phyloP scores from a whole-genome alignment of 1,140 invertebrate genomes.

The Akabosia matsudoensis region DNA sequence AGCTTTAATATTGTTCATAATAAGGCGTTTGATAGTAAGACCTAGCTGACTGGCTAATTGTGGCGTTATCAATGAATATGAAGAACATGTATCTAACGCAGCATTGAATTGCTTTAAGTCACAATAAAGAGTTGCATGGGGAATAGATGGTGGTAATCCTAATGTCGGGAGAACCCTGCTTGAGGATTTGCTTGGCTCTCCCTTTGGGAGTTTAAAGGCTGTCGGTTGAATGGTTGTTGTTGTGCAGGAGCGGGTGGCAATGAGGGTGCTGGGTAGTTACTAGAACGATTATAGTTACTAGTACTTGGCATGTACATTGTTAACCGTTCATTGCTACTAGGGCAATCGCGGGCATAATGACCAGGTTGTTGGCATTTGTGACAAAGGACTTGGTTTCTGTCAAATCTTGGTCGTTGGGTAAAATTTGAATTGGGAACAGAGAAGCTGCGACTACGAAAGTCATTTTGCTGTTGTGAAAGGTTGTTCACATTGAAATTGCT shows the following conservation, averaged over 20 bases:
- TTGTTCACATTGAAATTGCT: background rate
- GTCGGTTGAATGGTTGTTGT: background rate
- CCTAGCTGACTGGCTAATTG: background rate
- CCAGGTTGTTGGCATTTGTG: background rate
- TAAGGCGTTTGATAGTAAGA: background rate
- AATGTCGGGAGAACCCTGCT: background rate
- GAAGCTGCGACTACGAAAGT: background rate
- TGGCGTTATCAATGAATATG: background rate
- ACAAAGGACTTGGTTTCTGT: background rate
- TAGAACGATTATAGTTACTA: background rate
- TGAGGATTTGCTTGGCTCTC: background rate
- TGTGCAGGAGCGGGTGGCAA: background rate
- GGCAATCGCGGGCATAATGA: background rate
- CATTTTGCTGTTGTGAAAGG: background rate
- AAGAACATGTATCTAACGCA: background rate
- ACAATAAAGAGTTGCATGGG: background rate
- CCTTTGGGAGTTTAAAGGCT: slow-evolving; percentile 12
- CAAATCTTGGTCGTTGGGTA: background rate
- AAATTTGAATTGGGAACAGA: background rate
- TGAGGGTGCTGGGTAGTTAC: background rate
- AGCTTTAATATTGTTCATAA: background rate
- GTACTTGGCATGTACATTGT: background rate
- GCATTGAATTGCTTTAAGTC: background rate
- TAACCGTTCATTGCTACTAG: background rate
- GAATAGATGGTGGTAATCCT: background rate